phyloP scores from a whole-genome alignment of 2,888 invertebrate species.

The Brachylomia viminalis region DNA sequence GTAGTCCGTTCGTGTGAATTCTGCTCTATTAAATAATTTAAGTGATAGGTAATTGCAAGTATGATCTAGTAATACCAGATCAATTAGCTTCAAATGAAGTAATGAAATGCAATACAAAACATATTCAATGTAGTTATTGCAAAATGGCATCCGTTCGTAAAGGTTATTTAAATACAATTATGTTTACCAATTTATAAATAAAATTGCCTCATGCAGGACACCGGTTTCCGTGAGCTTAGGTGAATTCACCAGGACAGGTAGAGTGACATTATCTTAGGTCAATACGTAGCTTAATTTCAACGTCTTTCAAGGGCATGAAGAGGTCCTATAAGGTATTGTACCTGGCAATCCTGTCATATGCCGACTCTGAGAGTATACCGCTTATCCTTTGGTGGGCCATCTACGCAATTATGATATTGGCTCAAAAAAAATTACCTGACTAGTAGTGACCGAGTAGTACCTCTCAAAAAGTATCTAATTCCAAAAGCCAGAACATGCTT shows the following conservation, averaged over 20 bases:
- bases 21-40: constrained; percentile 14
- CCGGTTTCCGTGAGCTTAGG: constrained; percentile 26
- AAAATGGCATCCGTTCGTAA: constrained; percentile 16
- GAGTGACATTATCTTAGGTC: constrained; percentile 17
- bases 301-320: constrained; percentile 16
- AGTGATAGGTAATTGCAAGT: background rate
- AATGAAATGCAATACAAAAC: constrained; percentile 13
- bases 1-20: constrained; percentile 6
- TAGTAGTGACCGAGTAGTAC: background rate
- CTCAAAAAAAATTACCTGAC: background rate
- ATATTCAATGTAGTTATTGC: constrained; percentile 22
- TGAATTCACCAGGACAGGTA: constrained; percentile 22
- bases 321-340: background rate
- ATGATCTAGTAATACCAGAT: constrained; percentile 16
- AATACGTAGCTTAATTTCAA: background rate
- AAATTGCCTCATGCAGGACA: constrained; percentile 20
- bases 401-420: background rate
- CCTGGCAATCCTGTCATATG: background rate
- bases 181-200: constrained; percentile 15
- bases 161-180: background rate
- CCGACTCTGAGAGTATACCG: background rate
- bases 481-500: background rate
- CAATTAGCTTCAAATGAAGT: constrained; percentile 9
- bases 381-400: background rate
- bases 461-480: background rate